These are phyloP conservation scores for Alligator mississippiensis DNA, from an alignment of 2,113 vertebrate genomes.

Conservation along the genomic window DNA sequence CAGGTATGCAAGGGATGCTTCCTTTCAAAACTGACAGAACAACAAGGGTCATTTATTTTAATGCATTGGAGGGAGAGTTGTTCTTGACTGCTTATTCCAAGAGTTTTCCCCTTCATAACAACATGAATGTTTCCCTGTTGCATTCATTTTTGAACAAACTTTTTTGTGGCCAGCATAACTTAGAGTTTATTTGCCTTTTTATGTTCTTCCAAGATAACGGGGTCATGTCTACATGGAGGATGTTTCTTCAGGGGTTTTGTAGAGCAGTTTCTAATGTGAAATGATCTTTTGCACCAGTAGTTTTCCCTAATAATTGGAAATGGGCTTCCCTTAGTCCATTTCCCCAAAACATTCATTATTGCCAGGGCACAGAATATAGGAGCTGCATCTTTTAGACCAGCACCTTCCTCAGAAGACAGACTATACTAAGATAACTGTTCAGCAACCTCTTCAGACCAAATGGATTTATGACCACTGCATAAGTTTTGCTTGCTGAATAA, in stretches of 20 bases:
- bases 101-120: slow-evolving; percentile 62
- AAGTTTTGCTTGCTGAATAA: background rate
- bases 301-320: slow-evolving; percentile 72
- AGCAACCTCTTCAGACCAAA: background rate
- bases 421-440: background rate
- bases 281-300: slow-evolving; percentile 68
- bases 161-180: slow-evolving; percentile 62
- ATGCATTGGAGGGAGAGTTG: background rate
- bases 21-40: slow-evolving; percentile 47
- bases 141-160: slow-evolving; percentile 44
- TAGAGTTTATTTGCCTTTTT: slow-evolving; percentile 66
- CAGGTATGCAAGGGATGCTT: slow-evolving; percentile 72
- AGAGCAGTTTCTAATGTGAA: slow-evolving; percentile 67
- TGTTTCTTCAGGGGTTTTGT: slow-evolving; percentile 65
- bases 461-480: background rate
- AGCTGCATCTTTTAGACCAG: slow-evolving; percentile 34
- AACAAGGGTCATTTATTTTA: slow-evolving; percentile 59
- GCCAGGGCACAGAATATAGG: background rate
- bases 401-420: background rate
- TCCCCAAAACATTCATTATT: slow-evolving; percentile 55
- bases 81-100: slow-evolving; percentile 19
- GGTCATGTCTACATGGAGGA: slow-evolving; percentile 59
- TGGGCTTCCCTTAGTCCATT: slow-evolving; percentile 31
- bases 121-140: slow-evolving; percentile 46
- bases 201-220: slow-evolving; percentile 64